Evolutionary conservation across 2,797 vertebrate genomes (phyloP).

Genomic region (Darevskia mixta): DNA sequence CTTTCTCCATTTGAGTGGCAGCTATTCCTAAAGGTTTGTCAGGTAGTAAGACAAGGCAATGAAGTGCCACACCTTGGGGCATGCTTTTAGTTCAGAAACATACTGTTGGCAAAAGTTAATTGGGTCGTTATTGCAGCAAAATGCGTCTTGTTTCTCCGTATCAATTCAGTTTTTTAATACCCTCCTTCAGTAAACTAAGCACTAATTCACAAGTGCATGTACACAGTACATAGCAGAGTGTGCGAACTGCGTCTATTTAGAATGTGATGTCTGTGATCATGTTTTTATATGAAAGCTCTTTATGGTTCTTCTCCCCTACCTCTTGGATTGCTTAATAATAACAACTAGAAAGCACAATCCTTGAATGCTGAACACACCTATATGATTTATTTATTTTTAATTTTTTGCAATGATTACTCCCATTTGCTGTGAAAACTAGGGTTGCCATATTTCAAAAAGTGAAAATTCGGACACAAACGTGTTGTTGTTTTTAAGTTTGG

Average conservation of each 20-base stretch:
- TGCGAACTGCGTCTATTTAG: neutral
- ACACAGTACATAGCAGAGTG: neutral
- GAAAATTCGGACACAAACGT: too few relatives aligned
- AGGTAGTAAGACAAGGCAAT: neutral
- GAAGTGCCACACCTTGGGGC: constrained; percentile 10
- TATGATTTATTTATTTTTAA: neutral
- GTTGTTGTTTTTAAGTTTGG: too few relatives aligned
- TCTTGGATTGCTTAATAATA: neutral
- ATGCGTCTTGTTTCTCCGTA: rapidly evolving
- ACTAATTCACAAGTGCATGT: neutral
- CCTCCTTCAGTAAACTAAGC: constrained; percentile 32
- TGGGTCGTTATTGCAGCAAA: constrained; percentile 19
- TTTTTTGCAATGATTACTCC: neutral
- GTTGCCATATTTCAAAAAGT: too few relatives aligned
- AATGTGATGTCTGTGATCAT: neutral
- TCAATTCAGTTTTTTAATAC: neutral
- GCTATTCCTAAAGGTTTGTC: neutral
- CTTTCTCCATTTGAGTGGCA: constrained; percentile 36
- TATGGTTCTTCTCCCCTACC: neutral
- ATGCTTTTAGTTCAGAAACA: constrained; percentile 50
- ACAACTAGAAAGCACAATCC: neutral
- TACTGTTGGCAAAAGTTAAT: constrained; percentile 51
- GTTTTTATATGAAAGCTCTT: neutral
- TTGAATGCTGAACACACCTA: neutral
- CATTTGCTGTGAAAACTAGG: too few relatives aligned